phyloP scores from a whole-genome alignment of 1,140 invertebrate genomes.

The Drosophila subobscura region DNA sequence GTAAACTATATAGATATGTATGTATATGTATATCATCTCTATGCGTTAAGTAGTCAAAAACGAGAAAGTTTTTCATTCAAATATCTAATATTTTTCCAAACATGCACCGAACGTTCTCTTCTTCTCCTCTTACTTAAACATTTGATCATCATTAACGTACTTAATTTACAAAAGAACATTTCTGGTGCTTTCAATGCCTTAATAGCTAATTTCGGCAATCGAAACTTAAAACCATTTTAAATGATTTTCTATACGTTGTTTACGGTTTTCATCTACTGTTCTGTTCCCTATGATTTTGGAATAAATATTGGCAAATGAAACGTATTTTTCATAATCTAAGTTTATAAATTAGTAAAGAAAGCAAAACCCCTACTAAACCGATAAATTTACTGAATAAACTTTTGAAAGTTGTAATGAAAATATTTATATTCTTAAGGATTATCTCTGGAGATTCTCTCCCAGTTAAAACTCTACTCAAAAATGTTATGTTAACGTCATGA shows the following conservation, averaged over 20 bases:
- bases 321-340: constrained; percentile 66
- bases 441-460: too few species aligned
- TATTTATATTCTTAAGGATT: background rate
- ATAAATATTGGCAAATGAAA: constrained; percentile 52
- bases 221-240: constrained; percentile 28
- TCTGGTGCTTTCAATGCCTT: constrained; percentile 51
- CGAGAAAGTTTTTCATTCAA: constrained; percentile 16
- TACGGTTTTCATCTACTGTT: constrained; percentile 14
- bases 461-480: too few species aligned
- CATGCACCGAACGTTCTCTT: constrained; percentile 17
- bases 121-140: constrained; percentile 25
- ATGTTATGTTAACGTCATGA: constrained; percentile 45
- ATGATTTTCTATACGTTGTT: constrained; percentile 10
- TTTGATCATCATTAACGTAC: constrained; percentile 55
- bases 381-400: constrained; percentile 73
- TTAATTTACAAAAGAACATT: constrained; percentile 70
- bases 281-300: constrained; percentile 16
- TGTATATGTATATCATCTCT: constrained; percentile 18
- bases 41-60: constrained; percentile 51
- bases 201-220: constrained; percentile 39
- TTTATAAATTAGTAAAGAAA: constrained; percentile 63
- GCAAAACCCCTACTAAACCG: constrained; percentile 57
- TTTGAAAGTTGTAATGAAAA: constrained; percentile 76
- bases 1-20: constrained; percentile 41
- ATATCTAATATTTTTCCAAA: constrained; percentile 28